These are phyloP conservation scores for Sinocyclocheilus anophthalmus DNA, from an alignment of 2,113 vertebrate genomes.

Conservation along the genomic window DNA sequence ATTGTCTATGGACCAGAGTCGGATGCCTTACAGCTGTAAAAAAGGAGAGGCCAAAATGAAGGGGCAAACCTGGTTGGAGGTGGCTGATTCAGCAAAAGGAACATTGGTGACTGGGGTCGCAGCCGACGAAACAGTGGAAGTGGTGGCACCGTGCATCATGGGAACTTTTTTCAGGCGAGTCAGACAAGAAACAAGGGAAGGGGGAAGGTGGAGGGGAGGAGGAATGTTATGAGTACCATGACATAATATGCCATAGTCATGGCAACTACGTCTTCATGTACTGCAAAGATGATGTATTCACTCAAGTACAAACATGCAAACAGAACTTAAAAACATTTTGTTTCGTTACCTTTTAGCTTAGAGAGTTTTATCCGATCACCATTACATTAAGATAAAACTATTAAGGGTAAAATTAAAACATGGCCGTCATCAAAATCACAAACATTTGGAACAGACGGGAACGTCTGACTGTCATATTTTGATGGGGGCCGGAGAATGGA, in stretches of 20 bases:
- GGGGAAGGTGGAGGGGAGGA: conserved; percentile 81
- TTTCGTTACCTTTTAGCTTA: conserved; percentile 3
- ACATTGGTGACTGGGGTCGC: conserved; percentile 94
- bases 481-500: conserved; percentile 61
- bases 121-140: conserved; percentile 96
- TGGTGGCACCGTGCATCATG: conserved; percentile 98
- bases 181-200: conserved; percentile 87
- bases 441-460: conserved; percentile 76
- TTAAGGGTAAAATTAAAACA: conserved; percentile 55
- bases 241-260: conserved; percentile 83
- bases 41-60: conserved; percentile 83
- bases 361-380: conserved; percentile 50
- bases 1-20: conserved; percentile 52
- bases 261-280: conserved; percentile 86
- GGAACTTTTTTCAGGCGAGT: conserved; percentile 90
- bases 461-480: conserved; percentile 74
- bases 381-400: conserved; percentile 22
- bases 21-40: conserved; percentile 62
- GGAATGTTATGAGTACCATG: conserved; percentile 90
- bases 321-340: conserved; percentile 58
- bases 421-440: conserved; percentile 88
- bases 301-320: conserved; percentile 76
- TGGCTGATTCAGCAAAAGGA: conserved; percentile 92
- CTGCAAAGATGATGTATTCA: conserved; percentile 82
- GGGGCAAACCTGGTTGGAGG: conserved; percentile 98